phyloP scores from a whole-genome alignment of 2,797 vertebrate species.

The Tapirus indicus region DNA sequence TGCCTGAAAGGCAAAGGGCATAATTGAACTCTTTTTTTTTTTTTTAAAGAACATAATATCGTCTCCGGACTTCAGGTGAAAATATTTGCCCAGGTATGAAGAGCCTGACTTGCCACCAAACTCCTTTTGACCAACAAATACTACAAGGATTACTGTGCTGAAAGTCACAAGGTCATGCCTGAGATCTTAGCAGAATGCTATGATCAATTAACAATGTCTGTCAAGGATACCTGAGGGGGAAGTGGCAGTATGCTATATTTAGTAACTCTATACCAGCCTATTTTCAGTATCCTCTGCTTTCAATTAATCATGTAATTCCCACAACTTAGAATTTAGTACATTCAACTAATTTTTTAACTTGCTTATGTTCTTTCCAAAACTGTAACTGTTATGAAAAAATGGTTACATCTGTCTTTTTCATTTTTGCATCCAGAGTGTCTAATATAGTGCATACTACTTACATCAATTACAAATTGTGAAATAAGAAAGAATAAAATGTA shows the following conservation, averaged over 20 bases:
- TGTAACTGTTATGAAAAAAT: neutral
- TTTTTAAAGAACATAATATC: neutral
- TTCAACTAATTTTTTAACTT: neutral
- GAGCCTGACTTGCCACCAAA: neutral
- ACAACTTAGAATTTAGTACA: neutral
- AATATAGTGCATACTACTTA: neutral
- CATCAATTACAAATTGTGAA: neutral
- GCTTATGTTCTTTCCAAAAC: neutral
- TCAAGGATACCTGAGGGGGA: neutral
- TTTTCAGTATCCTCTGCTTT: neutral
- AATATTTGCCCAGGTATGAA: neutral
- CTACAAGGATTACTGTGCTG: neutral
- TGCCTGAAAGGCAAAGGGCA: neutral
- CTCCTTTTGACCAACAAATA: neutral
- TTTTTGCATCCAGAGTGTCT: neutral
- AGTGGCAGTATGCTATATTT: neutral
- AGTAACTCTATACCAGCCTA: neutral
- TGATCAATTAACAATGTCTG: slow-evolving; percentile 1
- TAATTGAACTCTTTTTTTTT: neutral
- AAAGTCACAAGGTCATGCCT: neutral
- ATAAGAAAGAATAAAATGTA: neutral
- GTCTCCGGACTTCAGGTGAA: neutral
- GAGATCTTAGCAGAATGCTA: neutral
- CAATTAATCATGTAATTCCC: neutral
- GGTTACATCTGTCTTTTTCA: neutral